A percentile compares a stretch with the other conserved stretches of the same genome.
Evolutionary conservation across 2,113 vertebrate species (phyloP).

Genomic region (Gymnarchus niloticus): DNA sequence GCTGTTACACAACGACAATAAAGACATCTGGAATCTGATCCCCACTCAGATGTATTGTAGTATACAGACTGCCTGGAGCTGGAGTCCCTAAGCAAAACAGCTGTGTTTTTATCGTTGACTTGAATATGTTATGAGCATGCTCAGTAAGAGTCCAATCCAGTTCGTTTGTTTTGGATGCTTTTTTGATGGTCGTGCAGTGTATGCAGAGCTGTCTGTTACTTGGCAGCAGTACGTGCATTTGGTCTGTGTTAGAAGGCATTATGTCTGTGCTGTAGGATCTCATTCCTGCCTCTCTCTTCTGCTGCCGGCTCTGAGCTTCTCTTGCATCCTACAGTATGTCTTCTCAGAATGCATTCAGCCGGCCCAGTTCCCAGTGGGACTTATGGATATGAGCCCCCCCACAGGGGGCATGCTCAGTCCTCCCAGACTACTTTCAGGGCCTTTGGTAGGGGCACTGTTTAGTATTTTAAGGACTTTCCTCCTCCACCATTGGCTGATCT

Average conservation of each 20-base stretch:
- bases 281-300: neutral
- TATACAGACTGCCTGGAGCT: no score
- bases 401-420: neutral
- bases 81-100: no score
- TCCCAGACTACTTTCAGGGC: neutral
- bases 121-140: no score
- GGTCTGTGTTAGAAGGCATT: neutral
- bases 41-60: no score
- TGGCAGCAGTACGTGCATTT: neutral
- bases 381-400: neutral
- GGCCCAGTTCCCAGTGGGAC: neutral
- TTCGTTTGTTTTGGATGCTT: neutral
- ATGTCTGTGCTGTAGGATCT: neutral
- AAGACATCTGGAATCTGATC: no score
- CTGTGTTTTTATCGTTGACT: no score
- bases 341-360: neutral
- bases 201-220: neutral
- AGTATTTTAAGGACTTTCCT: neutral
- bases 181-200: neutral
- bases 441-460: neutral
- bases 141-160: neutral
- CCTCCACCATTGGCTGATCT: neutral
- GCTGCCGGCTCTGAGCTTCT: neutral
- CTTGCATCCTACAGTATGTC: neutral
- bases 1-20: no score